Evolutionary conservation across 1,140 invertebrate genomes (phyloP).

Genomic region (Pseudobourletiella spinata): DNA sequence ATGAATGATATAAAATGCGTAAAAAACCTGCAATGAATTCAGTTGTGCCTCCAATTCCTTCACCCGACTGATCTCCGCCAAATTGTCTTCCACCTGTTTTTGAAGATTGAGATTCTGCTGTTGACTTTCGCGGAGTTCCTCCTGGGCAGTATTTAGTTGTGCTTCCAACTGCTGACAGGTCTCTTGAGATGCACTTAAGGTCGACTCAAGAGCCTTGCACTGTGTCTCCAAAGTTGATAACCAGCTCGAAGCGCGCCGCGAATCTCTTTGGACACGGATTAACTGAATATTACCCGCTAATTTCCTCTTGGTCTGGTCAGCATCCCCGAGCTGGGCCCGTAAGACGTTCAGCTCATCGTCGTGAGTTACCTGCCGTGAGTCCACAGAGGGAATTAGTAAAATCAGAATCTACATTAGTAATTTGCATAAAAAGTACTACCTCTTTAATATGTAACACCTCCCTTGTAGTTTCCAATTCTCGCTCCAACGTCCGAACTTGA

Average conservation of each 20-base stretch:
- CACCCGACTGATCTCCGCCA: background rate
- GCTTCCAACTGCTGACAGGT: conserved; percentile 12
- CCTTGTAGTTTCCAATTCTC: background rate
- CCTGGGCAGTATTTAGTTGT: conserved; percentile 11
- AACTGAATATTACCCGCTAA: conserved; percentile 26
- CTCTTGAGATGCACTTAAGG: conserved; percentile 19
- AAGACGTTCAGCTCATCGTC: background rate
- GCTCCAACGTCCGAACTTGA: background rate
- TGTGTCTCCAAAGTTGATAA: conserved; percentile 16
- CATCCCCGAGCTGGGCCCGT: background rate
- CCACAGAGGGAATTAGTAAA: no score
- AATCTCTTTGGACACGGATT: conserved; percentile 25
- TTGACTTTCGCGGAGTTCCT: conserved; percentile 9
- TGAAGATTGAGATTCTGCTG: conserved; percentile 12
- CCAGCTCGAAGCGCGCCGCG: conserved; percentile 10
- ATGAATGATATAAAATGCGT: no score
- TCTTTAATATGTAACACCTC: conserved; percentile 9
- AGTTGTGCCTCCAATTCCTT: conserved; percentile 20
- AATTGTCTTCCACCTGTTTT: conserved; percentile 11
- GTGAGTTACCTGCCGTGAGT: conserved; percentile 2
- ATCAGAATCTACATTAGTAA: no score
- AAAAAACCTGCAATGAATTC: conserved; percentile 4
- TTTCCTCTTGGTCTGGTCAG: conserved; percentile 15
- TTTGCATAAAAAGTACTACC: background rate
- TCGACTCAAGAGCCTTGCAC: conserved; percentile 16